phyloP scores from a whole-genome alignment of 1,140 invertebrate genomes.

The Drosophila varians region DNA sequence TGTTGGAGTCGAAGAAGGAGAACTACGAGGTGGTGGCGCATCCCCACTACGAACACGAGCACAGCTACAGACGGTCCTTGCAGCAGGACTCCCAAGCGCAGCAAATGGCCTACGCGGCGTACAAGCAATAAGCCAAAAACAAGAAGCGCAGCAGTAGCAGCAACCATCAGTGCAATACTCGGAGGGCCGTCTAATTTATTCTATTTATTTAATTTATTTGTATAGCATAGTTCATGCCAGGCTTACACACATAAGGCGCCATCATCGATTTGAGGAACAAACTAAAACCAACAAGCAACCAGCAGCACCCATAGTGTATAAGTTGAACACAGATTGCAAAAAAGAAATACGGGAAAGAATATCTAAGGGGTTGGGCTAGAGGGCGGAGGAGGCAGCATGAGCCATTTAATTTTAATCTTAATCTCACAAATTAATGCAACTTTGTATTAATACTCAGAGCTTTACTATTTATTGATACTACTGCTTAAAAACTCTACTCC shows the following conservation, averaged over 20 bases:
- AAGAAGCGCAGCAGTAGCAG: slow-evolving; percentile 17
- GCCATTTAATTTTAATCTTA: slow-evolving; percentile 37
- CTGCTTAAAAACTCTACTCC: slow-evolving; percentile 27
- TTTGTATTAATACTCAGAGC: slow-evolving; percentile 71
- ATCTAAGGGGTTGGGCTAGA: not conserved
- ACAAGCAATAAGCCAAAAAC: slow-evolving; percentile 80
- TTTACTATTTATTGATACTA: slow-evolving; percentile 54
- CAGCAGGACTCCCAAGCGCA: slow-evolving; percentile 83
- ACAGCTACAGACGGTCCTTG: slow-evolving; percentile 86
- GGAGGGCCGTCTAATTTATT: slow-evolving; percentile 71
- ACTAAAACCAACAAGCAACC: slow-evolving; percentile 3
- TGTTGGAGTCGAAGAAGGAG: slow-evolving; percentile 88
- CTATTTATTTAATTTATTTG: slow-evolving; percentile 82
- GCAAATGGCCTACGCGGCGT: slow-evolving; percentile 87
- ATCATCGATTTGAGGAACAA: slow-evolving; percentile 18
- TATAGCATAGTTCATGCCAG: slow-evolving; percentile 68
- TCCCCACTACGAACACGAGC: slow-evolving; percentile 87
- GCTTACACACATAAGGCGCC: slow-evolving; percentile 57
- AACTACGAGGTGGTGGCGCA: slow-evolving; percentile 90
- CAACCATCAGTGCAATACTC: slow-evolving; percentile 75
- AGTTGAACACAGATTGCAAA: slow-evolving; percentile 21
- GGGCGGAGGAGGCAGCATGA: slow-evolving; percentile 18
- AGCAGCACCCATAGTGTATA: slow-evolving; percentile 42
- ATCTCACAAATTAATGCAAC: slow-evolving; percentile 53
- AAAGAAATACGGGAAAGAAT: not conserved